Evolutionary conservation across 92 coral and sea anemone species (phyloP), one percentile per base, ranked within the genome.

Genomic region (Metridium senile): DNA sequence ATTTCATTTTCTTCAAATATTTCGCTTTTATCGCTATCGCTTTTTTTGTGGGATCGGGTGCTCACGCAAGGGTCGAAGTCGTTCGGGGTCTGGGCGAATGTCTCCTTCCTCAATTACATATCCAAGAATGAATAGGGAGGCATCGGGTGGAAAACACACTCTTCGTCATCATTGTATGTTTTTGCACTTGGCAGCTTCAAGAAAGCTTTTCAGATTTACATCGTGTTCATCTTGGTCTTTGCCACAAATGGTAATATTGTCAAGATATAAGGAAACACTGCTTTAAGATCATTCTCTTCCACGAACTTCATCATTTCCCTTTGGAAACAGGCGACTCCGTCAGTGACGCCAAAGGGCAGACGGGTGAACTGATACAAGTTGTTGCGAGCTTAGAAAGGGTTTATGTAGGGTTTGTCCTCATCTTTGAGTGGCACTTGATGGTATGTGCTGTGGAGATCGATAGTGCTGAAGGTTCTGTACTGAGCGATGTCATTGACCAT

Each of bases 161-260:
- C n/a, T n/a, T n/a, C n/a, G n/a, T n/a, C n/a, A n/a, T n/a, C n/a
- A n/a, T n/a, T n/a, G n/a, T n/a, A n/a, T n/a, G n/a, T n/a, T n/a
- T n/a, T n/a, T n/a, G n/a, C n/a, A n/a, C n/a, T n/a, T n/a, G n/a
- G 88, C 82, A 58, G 82, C 85, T 56, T 78, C 86, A 22, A 73
- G 85, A n/a, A 88, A 83, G 0, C 31, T 17, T 74, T 83, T 61
- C 51, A 78, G 66, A 74, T 87, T 87, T 39, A 58, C 46, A 39
- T 74, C 92, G 83, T 87, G 82, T 8, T 87, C 88, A 65, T 77
- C 74, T 66, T 87, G 92, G 69, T 87, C 91, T 58, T 59, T 72
- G 1, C 85, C 85, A 69, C 86, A 53, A 26, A 84, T 83, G 30
- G 88, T 80, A 30, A 76, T 76, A 35, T 68, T 58, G 49, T 88